A percentile compares a stretch with the other conserved stretches of the same genome.
Evolutionary conservation across 1,140 invertebrate species (phyloP).

Genomic region (Bombus haemorrhoidalis): DNA sequence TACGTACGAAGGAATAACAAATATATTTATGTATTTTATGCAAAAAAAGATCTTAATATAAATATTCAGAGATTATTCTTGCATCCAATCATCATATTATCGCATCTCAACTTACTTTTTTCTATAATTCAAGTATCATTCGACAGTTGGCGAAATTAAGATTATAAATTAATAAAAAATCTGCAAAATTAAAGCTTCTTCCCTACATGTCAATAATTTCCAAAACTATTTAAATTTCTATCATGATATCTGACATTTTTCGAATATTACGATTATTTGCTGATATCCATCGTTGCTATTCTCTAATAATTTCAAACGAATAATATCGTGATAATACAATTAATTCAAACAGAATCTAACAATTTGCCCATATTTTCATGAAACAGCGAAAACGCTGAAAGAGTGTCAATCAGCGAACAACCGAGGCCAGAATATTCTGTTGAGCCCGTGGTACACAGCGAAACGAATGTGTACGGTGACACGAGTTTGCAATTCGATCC

Average conservation of each 20-base stretch:
- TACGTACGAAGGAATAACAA: too few species aligned
- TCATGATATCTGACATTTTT: background rate
- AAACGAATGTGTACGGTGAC: conserved; percentile 5
- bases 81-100: too few species aligned
- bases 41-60: too few species aligned
- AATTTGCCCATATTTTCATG: conserved; percentile 1
- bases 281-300: background rate
- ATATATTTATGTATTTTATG: too few species aligned
- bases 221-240: background rate
- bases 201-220: too few species aligned
- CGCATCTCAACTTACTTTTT: too few species aligned
- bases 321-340: background rate
- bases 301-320: background rate
- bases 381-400: background rate
- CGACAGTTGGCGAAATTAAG: too few species aligned
- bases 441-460: background rate
- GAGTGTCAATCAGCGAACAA: conserved; percentile 19
- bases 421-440: background rate
- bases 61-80: too few species aligned
- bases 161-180: too few species aligned
- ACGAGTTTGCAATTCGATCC: conserved; percentile 28
- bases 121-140: too few species aligned
- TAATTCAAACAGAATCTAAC: background rate
- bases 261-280: background rate
- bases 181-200: too few species aligned